Percentiles rank a stretch among this genome's conserved stretches.
These are phyloP conservation scores for Gadus macrocephalus DNA, from an alignment of 2,113 vertebrate genomes.

Conservation along the genomic window DNA sequence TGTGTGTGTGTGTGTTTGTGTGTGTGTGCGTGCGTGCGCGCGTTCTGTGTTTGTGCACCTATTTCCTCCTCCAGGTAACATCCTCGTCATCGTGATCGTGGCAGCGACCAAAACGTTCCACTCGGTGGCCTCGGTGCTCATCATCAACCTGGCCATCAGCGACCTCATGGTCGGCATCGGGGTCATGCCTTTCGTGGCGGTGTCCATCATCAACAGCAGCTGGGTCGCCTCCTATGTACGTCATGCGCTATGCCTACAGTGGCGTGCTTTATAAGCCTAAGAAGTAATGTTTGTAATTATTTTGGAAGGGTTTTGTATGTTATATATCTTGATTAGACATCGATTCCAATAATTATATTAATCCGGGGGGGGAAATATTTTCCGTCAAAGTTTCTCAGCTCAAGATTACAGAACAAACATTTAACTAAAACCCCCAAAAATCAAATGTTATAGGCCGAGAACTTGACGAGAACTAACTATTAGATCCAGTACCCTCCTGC, in stretches of 20 bases:
- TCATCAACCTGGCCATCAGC: constrained; percentile 79
- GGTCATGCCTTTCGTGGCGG: constrained; percentile 78
- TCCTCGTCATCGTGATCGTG: constrained; percentile 76
- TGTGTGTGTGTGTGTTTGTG: neutral
- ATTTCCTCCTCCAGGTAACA: constrained; percentile 62
- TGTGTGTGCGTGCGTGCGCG: neutral
- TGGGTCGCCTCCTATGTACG: constrained; percentile 70
- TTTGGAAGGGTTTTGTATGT: too few relatives aligned
- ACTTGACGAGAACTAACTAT: too few relatives aligned
- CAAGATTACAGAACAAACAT: neutral
- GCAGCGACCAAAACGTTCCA: constrained; percentile 76
- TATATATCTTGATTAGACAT: neutral
- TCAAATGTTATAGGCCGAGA: too few relatives aligned
- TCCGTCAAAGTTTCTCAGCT: neutral
- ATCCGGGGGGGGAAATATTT: too few relatives aligned
- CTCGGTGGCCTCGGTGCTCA: constrained; percentile 73
- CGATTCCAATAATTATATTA: too few relatives aligned
- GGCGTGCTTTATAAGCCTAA: neutral
- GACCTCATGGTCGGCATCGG: constrained; percentile 77
- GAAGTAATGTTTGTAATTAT: too few relatives aligned
- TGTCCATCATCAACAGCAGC: constrained; percentile 69
- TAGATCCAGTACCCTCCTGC: too few relatives aligned
- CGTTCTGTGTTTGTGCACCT: constrained; percentile 6
- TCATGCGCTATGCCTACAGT: constrained; percentile 6
- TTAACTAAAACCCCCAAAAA: too few relatives aligned